These are phyloP conservation scores for Temnopleurus reevesii DNA, from an alignment of 53 echinoderm and acorn worm species.

Conservation along the genomic window DNA sequence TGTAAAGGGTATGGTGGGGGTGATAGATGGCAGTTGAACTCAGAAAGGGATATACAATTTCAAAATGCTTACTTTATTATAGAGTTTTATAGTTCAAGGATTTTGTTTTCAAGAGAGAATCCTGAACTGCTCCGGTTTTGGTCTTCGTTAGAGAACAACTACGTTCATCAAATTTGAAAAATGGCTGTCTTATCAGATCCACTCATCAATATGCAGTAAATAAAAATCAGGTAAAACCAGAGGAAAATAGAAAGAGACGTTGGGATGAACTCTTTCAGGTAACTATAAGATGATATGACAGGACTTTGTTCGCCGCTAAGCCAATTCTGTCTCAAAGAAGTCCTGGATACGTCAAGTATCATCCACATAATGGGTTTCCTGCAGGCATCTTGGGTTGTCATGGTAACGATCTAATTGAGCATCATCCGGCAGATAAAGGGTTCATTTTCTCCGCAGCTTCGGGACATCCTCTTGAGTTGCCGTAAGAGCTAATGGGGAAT, in stretches of 20 bases:
- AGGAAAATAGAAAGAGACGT: neutral
- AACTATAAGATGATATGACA: neutral
- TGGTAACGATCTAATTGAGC: slow-evolving; percentile 45
- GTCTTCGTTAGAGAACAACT: no score
- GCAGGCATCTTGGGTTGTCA: slow-evolving; percentile 28
- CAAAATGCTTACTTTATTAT: no score
- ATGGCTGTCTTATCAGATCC: no score
- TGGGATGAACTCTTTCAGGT: neutral
- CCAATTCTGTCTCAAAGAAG: neutral
- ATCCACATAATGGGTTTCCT: slow-evolving; percentile 45
- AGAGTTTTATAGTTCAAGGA: no score
- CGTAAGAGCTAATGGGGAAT: slow-evolving; percentile 21
- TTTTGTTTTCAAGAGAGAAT: no score
- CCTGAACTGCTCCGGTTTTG: no score
- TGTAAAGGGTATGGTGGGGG: neutral
- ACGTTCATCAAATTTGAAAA: no score
- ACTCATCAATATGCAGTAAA: no score
- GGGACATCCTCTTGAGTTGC: slow-evolving; percentile 30
- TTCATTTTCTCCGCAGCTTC: slow-evolving; percentile 37
- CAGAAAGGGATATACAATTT: no score
- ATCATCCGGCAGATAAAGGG: slow-evolving; percentile 42
- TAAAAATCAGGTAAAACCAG: no score
- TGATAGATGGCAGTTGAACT: neutral
- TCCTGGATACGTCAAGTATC: slow-evolving; percentile 39
- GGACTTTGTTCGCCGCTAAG: neutral